These are phyloP conservation scores for Caenorhabditis uteleia DNA, from an alignment of 2,888 invertebrate genomes.

Conservation along the genomic window DNA sequence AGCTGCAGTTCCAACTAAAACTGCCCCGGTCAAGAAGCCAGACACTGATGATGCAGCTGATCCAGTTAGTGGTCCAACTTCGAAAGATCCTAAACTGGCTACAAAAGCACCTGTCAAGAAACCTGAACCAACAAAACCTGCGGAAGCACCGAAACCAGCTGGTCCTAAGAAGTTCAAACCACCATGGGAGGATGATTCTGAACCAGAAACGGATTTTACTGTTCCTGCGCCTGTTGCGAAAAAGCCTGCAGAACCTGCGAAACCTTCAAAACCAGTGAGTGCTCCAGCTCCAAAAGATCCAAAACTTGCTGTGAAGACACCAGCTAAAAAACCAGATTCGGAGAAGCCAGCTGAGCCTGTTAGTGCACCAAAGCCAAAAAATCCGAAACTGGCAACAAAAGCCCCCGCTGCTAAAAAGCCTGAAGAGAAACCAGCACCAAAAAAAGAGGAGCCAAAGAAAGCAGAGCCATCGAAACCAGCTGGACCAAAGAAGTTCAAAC, in stretches of 20 bases:
- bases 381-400: slow-evolving; percentile 29
- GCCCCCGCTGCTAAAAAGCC: neutral
- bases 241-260: slow-evolving; percentile 12
- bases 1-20: slow-evolving; percentile 35
- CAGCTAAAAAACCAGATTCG: slow-evolving; percentile 14
- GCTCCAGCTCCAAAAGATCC: slow-evolving; percentile 33
- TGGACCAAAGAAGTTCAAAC: slow-evolving; percentile 31
- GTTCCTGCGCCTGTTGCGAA: slow-evolving; percentile 7
- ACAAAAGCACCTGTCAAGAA: slow-evolving; percentile 16
- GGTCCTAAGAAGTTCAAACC: slow-evolving; percentile 11
- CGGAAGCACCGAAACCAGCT: slow-evolving; percentile 9
- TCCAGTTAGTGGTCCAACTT: slow-evolving; percentile 29
- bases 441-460: slow-evolving; percentile 5
- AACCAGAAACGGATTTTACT: slow-evolving; percentile 36
- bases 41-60: slow-evolving; percentile 46
- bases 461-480: slow-evolving; percentile 12
- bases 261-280: slow-evolving; percentile 9
- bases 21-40: slow-evolving; percentile 25
- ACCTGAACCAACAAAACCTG: slow-evolving; percentile 27
- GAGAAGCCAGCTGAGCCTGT: slow-evolving; percentile 35
- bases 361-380: slow-evolving; percentile 25
- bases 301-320: slow-evolving; percentile 22
- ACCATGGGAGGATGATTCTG: slow-evolving; percentile 14
- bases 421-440: neutral
- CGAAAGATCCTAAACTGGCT: slow-evolving; percentile 37